Evolutionary conservation across 2,888 invertebrate genomes (phyloP), one percentile per base, ranked within the genome.

Genomic region (Heterodera filipjevi): DNA sequence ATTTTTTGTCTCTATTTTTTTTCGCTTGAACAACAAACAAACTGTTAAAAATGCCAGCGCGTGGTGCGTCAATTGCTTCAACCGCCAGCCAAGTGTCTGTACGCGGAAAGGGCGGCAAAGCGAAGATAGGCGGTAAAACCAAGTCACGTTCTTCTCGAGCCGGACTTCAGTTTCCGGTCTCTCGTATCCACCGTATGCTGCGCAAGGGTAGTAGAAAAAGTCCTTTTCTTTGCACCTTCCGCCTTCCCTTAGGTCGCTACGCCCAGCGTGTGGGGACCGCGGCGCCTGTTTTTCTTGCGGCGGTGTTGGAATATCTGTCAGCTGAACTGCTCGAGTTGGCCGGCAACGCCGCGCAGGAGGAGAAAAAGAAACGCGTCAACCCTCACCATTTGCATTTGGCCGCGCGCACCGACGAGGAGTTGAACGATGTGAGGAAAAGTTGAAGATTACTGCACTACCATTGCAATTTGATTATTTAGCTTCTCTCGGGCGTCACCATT

Each of bases 51-150:
- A n/a, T n/a, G n/a, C n/a, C n/a, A n/a, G n/a, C n/a, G n/a, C n/a
- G n/a, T n/a, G n/a, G n/a, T n/a, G n/a, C n/a, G n/a, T n/a, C n/a
- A n/a, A n/a, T n/a, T n/a, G n/a, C n/a, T n/a, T n/a, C n/a, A n/a
- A n/a, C n/a, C n/a, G n/a, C n/a, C n/a, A n/a, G n/a, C n/a, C n/a
- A 39, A 74, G 94, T 94, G 94, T 93, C 93, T 89, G 94, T 94
- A 81, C 93, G 93, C 79, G 94, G 94, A 79, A 93, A 94, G 92
- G 93, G 93, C 88, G 93, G 93, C 49, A 83, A 83, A 78, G 83
- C 83, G 33, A 83, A 83, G 77, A 77, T 83, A 53, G 80, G 80
- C 19, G 84, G 84, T 27, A 83, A 85, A 70, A 64, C 81, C 70
- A 83, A 83, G 77, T 71, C 87, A 35, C 87, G 87, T 71, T 87